Percentiles rank a stretch among this genome's conserved stretches.
These are phyloP conservation scores for Ctenoplectra terminalis DNA, from an alignment of 1,140 invertebrate species.

Conservation along the genomic window DNA sequence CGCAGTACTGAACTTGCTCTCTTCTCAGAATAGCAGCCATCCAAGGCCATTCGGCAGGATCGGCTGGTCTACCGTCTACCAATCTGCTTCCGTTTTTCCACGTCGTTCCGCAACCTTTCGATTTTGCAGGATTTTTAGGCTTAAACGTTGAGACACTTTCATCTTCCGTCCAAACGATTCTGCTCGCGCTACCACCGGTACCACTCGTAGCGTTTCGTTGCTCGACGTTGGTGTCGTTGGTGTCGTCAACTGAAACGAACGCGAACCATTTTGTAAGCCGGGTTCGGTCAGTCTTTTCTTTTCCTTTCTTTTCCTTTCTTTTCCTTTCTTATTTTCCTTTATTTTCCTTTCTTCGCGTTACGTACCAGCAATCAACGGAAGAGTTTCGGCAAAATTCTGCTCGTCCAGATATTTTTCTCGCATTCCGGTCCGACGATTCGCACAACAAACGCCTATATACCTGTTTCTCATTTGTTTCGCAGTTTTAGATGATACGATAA, in stretches of 20 bases:
- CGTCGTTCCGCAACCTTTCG: slow-evolving; percentile 87
- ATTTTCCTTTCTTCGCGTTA: too few relatives aligned
- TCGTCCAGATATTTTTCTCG: not conserved
- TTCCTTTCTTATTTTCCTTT: too few relatives aligned
- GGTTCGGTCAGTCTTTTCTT: too few relatives aligned
- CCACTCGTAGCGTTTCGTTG: not conserved
- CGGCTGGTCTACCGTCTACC: slow-evolving; percentile 86
- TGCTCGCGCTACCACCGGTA: not conserved
- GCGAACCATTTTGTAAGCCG: too few relatives aligned
- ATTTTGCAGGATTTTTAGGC: slow-evolving; percentile 60
- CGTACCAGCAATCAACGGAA: slow-evolving; percentile 59
- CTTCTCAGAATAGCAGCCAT: slow-evolving; percentile 88
- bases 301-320: too few relatives aligned
- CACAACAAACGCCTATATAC: slow-evolving; percentile 86
- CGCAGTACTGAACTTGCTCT: slow-evolving; percentile 86
- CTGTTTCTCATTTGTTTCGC: slow-evolving; percentile 67
- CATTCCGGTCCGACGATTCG: slow-evolving; percentile 75
- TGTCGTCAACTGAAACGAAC: not conserved
- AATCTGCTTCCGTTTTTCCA: slow-evolving; percentile 83
- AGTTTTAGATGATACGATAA: not conserved
- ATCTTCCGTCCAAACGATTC: not conserved
- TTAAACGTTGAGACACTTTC: not conserved
- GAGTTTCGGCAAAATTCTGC: slow-evolving; percentile 47
- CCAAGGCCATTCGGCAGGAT: slow-evolving; percentile 91
- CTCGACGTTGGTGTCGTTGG: too few relatives aligned